Conservation (phyloP, 2,888 invertebrate genomes). For the Cosmia trapezina region DNA sequence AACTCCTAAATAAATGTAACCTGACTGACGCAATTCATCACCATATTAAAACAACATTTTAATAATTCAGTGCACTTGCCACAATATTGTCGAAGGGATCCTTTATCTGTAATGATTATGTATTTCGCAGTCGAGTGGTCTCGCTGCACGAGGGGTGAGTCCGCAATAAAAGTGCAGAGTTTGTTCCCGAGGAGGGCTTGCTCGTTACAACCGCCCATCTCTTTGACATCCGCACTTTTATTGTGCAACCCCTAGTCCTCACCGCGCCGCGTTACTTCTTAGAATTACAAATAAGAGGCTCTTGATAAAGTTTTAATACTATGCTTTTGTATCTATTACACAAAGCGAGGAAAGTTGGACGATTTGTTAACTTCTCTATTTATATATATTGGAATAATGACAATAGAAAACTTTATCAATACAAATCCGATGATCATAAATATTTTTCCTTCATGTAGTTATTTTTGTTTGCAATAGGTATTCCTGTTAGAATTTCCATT, state of each 20-base stretch:
- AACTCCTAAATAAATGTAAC: conserved; percentile 15
- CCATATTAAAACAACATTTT: conserved; percentile 50
- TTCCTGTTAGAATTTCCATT: conserved; percentile 27
- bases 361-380: conserved; percentile 4
- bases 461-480: conserved; percentile 5
- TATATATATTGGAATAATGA: conserved; percentile 7
- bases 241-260: conserved; percentile 78
- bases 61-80: conserved; percentile 62
- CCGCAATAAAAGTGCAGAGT: conserved; percentile 82
- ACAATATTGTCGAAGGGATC: conserved; percentile 83
- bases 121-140: conserved; percentile 85
- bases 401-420: conserved; percentile 41
- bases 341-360: conserved; percentile 32
- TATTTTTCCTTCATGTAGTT: conserved; percentile 29
- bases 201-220: conserved; percentile 74
- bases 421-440: conserved; percentile 19
- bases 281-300: conserved; percentile 67
- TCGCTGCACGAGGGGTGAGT: conserved; percentile 76
- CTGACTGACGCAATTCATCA: conserved; percentile 32
- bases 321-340: conserved; percentile 17
- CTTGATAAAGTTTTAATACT: conserved; percentile 37
- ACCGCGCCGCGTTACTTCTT: conserved; percentile 68
- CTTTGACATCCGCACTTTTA: conserved; percentile 85
- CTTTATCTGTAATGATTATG: conserved; percentile 84
- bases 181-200: conserved; percentile 68